Evolutionary conservation across 1,140 invertebrate species (phyloP).

Genomic region (Halictus rubicundus): DNA sequence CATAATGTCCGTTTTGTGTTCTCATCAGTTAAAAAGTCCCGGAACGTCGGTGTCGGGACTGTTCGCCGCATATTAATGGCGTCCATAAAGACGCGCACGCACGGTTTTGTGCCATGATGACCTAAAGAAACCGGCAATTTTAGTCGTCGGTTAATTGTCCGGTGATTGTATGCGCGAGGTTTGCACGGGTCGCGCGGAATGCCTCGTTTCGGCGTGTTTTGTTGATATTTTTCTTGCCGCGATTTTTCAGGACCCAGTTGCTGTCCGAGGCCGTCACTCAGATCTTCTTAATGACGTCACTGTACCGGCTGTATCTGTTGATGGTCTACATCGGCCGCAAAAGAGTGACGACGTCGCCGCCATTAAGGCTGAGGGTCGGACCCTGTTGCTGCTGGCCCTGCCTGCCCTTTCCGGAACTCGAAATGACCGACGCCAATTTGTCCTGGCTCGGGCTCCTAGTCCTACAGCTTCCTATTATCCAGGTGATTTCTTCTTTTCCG

Average conservation of each 20-base stretch:
- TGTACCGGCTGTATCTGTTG: conserved; percentile 77
- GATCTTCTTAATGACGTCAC: conserved; percentile 73
- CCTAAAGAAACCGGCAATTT: too few relatives aligned
- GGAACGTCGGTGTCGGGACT: too few relatives aligned
- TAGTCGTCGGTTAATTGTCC: too few relatives aligned
- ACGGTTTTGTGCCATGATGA: too few relatives aligned
- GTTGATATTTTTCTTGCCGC: too few relatives aligned
- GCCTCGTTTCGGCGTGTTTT: too few relatives aligned
- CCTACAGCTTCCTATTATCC: conserved; percentile 76
- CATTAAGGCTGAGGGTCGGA: conserved; percentile 71
- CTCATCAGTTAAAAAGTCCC: too few relatives aligned
- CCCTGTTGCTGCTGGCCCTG: conserved; percentile 80
- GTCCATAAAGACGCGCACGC: too few relatives aligned
- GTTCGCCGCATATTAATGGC: too few relatives aligned
- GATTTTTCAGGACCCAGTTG: conserved; percentile 71
- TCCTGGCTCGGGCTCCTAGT: conserved; percentile 74
- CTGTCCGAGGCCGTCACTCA: conserved; percentile 75
- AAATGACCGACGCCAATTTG: conserved; percentile 76
- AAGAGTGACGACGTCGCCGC: conserved; percentile 68
- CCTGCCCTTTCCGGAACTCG: conserved; percentile 73
- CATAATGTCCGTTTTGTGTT: too few relatives aligned
- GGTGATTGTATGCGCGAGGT: neutral
- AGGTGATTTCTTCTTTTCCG: conserved; percentile 67
- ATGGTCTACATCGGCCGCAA: conserved; percentile 73
- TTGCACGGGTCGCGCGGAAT: too few relatives aligned